These are phyloP conservation scores for Oostethus manadensis DNA, from an alignment of 2,113 vertebrate species.

Conservation along the genomic window DNA sequence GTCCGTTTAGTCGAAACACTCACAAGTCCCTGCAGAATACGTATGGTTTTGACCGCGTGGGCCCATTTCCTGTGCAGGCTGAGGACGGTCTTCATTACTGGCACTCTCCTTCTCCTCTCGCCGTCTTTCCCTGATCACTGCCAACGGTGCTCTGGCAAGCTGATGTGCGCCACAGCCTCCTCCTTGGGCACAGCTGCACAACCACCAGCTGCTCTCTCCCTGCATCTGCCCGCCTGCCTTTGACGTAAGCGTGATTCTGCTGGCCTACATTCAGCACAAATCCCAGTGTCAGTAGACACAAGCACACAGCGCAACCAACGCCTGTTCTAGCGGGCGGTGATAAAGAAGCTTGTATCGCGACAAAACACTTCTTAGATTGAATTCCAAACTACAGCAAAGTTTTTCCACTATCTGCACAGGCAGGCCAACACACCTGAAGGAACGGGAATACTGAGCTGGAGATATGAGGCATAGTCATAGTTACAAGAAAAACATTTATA, in stretches of 20 bases:
- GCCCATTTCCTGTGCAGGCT: constrained; percentile 84
- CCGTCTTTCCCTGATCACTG: constrained; percentile 39
- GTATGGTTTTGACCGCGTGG: constrained; percentile 84
- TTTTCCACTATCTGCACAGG: constrained; percentile 1
- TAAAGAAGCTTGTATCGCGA: constrained; percentile 12
- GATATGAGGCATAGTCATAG: background rate
- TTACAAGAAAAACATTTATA: too few relatives aligned
- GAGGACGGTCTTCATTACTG: constrained; percentile 81
- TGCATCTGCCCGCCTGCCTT: constrained; percentile 61
- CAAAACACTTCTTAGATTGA: background rate
- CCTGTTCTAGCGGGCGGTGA: constrained; percentile 23
- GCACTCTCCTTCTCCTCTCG: constrained; percentile 12
- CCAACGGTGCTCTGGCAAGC: constrained; percentile 45
- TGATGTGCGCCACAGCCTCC: constrained; percentile 61
- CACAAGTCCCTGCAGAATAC: constrained; percentile 84
- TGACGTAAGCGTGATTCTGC: constrained; percentile 88
- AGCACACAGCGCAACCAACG: constrained; percentile 43
- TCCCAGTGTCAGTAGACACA: constrained; percentile 76
- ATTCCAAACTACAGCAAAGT: constrained; percentile 1
- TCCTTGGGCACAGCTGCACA: constrained; percentile 68
- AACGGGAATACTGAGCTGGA: background rate
- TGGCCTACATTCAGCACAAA: constrained; percentile 92
- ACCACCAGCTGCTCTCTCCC: constrained; percentile 60
- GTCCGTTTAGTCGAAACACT: constrained; percentile 54
- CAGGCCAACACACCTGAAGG: background rate